Conservation (phyloP, 2,797 vertebrate species). For the Sphaeramia orbicularis region DNA sequence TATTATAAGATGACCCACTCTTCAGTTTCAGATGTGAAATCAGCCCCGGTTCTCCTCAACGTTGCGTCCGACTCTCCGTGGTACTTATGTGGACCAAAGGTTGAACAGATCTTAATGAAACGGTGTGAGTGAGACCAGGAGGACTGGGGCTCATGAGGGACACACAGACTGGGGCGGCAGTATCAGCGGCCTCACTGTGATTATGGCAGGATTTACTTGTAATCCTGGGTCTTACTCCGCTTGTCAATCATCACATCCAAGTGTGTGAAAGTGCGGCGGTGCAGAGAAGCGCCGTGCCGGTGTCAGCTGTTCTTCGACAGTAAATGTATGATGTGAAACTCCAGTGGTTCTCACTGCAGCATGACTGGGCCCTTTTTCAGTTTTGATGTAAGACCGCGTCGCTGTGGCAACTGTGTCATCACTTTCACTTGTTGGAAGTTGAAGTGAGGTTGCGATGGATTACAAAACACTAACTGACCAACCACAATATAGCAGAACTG, state of each 20-base stretch:
- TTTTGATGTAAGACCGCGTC: constrained; percentile 13
- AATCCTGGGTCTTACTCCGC: constrained; percentile 63
- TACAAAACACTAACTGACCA: constrained; percentile 49
- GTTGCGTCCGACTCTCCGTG: background rate
- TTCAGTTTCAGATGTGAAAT: background rate
- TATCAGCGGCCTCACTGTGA: constrained; percentile 41
- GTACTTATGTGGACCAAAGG: constrained; percentile 21
- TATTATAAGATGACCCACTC: background rate
- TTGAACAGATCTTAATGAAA: constrained; percentile 64
- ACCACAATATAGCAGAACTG: constrained; percentile 56
- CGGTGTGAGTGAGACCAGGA: constrained; percentile 43
- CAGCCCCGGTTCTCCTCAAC: background rate
- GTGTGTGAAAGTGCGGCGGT: constrained; percentile 23
- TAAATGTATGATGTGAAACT: background rate
- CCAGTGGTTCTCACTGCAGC: background rate
- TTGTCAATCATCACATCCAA: constrained; percentile 60
- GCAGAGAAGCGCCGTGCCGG: constrained; percentile 12
- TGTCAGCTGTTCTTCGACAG: constrained; percentile 38
- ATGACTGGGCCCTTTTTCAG: constrained; percentile 7
- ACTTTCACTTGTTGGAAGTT: constrained; percentile 37
- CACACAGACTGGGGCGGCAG: constrained; percentile 38
- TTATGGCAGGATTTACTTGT: constrained; percentile 69
- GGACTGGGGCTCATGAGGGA: constrained; percentile 45
- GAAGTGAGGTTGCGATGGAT: constrained; percentile 14
- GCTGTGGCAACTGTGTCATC: constrained; percentile 31